These are phyloP conservation scores for Octopus sinensis DNA, from an alignment of 1,140 invertebrate genomes.

Conservation along the genomic window DNA sequence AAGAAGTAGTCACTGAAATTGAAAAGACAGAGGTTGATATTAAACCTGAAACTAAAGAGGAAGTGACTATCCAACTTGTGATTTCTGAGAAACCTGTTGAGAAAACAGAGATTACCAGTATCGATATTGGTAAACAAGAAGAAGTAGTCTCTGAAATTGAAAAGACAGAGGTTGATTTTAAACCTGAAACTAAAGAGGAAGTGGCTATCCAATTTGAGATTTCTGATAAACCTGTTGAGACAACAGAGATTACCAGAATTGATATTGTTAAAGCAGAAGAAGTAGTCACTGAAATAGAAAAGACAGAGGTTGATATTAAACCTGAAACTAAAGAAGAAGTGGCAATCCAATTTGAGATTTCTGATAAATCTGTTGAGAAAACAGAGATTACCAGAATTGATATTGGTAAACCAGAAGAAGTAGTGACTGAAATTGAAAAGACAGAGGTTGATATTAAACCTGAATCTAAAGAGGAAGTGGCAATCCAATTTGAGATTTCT, in stretches of 20 bases:
- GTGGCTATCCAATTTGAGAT: background rate
- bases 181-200: background rate
- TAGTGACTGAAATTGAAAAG: conserved; percentile 12
- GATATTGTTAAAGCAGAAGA: conserved; percentile 14
- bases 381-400: conserved; percentile 16
- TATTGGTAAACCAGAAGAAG: conserved; percentile 12
- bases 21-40: conserved; percentile 9
- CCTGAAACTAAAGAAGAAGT: background rate
- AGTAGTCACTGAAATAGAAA: conserved; percentile 9
- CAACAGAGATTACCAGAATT: background rate
- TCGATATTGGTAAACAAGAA: conserved; percentile 24
- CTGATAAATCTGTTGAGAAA: background rate
- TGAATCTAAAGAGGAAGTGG: too few species aligned
- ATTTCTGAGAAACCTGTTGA: conserved; percentile 24
- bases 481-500: too few species aligned
- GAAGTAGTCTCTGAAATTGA: conserved; percentile 29
- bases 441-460: conserved; percentile 7
- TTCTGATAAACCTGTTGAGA: background rate
- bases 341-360: background rate
- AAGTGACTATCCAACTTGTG: conserved; percentile 16
- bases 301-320: background rate
- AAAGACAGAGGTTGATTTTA: conserved; percentile 19
- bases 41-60: background rate
- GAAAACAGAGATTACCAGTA: conserved; percentile 24
- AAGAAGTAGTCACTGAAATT: conserved; percentile 16